Percentiles rank a stretch among this genome's conserved stretches.
Evolutionary conservation across 2,888 invertebrate species (phyloP).

Genomic region (Stegophylla sp.): DNA sequence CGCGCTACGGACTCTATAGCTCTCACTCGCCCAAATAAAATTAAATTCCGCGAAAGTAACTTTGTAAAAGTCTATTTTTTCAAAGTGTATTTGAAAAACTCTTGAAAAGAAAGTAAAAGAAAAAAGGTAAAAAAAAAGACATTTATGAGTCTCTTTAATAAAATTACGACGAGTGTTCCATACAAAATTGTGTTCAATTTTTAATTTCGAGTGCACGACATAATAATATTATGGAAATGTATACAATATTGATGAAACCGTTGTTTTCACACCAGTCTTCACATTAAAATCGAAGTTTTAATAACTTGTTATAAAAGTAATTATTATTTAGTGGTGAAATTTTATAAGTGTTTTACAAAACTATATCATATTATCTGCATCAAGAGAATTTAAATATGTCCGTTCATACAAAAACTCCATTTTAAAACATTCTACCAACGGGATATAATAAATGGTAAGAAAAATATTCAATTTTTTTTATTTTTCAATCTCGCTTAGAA

Average conservation of each 20-base stretch:
- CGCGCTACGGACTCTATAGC: no score
- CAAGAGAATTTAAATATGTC: no score
- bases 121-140: conserved; percentile 12
- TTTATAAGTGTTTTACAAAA: neutral
- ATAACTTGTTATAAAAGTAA: neutral
- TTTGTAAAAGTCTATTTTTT: neutral
- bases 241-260: conserved; percentile 5
- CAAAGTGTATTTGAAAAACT: neutral
- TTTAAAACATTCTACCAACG: no score
- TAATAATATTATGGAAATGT: neutral
- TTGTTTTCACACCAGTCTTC: neutral
- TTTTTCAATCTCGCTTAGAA: neutral
- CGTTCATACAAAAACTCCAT: no score
- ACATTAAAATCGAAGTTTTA: neutral
- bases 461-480: neutral
- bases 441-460: no score
- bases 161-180: conserved; percentile 19
- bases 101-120: conserved; percentile 8
- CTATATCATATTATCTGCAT: no score
- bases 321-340: neutral
- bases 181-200: neutral
- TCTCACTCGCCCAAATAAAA: no score
- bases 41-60: neutral
- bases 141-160: conserved; percentile 1
- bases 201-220: neutral